Conservation (phyloP, 2,797 vertebrate genomes). For the Morelia viridis region DNA sequence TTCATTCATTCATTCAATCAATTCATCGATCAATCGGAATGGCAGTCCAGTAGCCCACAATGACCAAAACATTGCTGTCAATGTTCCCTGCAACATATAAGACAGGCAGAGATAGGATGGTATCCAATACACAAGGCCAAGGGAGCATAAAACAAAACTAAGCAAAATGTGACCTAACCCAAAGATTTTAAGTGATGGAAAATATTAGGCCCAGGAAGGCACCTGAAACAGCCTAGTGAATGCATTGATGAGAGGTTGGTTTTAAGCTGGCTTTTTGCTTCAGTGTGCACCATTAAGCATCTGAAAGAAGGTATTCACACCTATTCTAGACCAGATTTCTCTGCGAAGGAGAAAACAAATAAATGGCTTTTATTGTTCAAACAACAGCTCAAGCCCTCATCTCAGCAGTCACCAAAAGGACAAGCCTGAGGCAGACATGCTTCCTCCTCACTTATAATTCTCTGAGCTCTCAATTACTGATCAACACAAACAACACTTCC, state of each 20-base stretch:
- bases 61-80: no score
- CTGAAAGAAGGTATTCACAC: background rate
- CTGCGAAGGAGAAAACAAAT: background rate
- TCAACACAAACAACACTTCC: background rate
- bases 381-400: background rate
- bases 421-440: rapidly evolving
- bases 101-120: background rate
- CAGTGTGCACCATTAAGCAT: background rate
- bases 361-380: slow-evolving; percentile 3
- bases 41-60: no score
- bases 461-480: slow-evolving; percentile 14
- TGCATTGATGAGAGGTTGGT: rapidly evolving
- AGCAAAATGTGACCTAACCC: background rate
- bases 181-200: background rate
- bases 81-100: background rate
- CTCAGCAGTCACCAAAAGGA: slow-evolving; percentile 5
- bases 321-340: background rate
- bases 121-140: background rate
- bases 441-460: background rate
- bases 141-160: background rate
- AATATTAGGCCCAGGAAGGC: background rate
- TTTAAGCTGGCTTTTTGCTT: background rate
- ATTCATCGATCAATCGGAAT: no score
- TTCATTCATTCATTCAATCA: no score
- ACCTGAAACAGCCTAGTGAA: background rate